phyloP scores from a whole-genome alignment of 1,140 invertebrate genomes.

The Conopomorpha cramerella region DNA sequence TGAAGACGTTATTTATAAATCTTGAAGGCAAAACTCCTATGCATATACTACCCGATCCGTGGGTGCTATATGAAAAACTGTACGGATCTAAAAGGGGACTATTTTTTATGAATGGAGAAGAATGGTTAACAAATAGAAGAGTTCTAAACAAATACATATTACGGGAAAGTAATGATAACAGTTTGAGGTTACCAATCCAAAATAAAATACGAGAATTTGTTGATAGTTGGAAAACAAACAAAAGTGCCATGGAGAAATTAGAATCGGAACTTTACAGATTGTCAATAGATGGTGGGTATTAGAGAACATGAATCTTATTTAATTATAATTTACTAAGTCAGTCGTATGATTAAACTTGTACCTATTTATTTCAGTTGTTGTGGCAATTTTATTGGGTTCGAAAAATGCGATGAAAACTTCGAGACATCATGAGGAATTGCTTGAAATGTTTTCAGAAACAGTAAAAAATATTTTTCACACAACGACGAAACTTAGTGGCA shows the following conservation, averaged over 20 bases:
- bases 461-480: conserved; percentile 77
- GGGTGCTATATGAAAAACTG: conserved; percentile 77
- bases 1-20: conserved; percentile 71
- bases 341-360: too few relatives aligned
- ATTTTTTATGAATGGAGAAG: conserved; percentile 85
- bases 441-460: conserved; percentile 63
- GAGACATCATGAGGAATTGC: conserved; percentile 34
- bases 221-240: conserved; percentile 43
- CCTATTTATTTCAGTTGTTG: conserved; percentile 61
- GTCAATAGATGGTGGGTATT: conserved; percentile 71
- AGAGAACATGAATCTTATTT: not conserved
- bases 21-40: conserved; percentile 76
- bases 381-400: conserved; percentile 71
- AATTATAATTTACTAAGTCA: too few relatives aligned
- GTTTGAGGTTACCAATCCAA: conserved; percentile 56
- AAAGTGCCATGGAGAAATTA: too few relatives aligned
- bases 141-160: conserved; percentile 77
- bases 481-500: conserved; percentile 68
- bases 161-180: conserved; percentile 46
- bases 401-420: conserved; percentile 27
- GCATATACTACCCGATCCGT: conserved; percentile 82
- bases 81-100: conserved; percentile 74
- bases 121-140: conserved; percentile 74
- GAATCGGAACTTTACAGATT: conserved; percentile 74
- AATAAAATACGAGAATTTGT: conserved; percentile 52